Evolutionary conservation across 30 jellyfish, hydroid and myxozoan genomes (phyloP).

Genomic region (Catostylus mosaicus): DNA sequence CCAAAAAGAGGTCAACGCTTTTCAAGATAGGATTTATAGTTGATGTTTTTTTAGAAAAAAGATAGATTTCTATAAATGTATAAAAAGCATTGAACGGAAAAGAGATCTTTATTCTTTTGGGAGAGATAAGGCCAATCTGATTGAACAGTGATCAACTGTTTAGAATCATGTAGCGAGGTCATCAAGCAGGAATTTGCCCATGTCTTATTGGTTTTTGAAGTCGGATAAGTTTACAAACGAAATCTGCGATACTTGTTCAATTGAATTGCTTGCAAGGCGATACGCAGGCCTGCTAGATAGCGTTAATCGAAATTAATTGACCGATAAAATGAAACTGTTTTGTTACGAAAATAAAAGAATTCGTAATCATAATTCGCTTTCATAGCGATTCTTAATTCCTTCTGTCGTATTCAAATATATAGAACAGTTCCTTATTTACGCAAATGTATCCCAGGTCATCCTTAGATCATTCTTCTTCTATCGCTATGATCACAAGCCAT

Average conservation of each 20-base stretch:
- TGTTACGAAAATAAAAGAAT: not conserved
- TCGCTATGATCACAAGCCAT: not conserved
- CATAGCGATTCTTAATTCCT: not conserved
- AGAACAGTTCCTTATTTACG: not conserved
- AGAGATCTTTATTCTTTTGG: not conserved
- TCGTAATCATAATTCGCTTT: not conserved
- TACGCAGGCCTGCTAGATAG: not conserved
- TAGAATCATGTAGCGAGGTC: slow-evolving; percentile 12
- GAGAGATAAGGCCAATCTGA: not conserved
- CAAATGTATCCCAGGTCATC: not conserved
- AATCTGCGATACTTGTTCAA: slow-evolving; percentile 14
- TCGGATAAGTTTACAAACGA: slow-evolving; percentile 22
- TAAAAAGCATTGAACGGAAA: no score
- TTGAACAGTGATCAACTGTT: not conserved
- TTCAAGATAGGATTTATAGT: no score
- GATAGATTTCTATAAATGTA: no score
- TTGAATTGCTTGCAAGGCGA: not conserved
- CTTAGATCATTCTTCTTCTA: not conserved
- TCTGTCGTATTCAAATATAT: not conserved
- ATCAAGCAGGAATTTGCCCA: not conserved
- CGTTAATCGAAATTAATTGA: not conserved
- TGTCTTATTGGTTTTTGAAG: slow-evolving; percentile 15
- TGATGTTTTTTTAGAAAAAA: no score
- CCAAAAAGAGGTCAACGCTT: no score
- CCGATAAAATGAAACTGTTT: slow-evolving; percentile 14